These are phyloP conservation scores for Yponomeuta plumbellus DNA, from an alignment of 2,888 invertebrate species.

Conservation along the genomic window DNA sequence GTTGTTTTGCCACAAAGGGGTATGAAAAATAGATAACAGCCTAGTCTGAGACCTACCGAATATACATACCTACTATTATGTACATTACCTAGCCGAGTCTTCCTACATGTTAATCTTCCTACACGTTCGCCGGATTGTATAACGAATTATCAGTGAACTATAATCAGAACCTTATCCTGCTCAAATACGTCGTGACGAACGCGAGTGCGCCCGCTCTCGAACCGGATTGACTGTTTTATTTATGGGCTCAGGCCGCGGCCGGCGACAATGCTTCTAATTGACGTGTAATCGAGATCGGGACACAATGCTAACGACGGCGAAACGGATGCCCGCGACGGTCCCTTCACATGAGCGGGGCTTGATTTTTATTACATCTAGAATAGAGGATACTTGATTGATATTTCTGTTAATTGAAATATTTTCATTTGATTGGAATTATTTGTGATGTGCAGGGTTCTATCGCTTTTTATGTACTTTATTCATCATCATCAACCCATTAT, in stretches of 20 bases:
- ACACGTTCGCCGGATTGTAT: no score
- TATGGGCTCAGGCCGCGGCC: conserved; percentile 35
- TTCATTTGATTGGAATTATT: no score
- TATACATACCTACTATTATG: no score
- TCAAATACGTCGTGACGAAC: background rate
- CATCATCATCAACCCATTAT: no score
- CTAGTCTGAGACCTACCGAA: no score
- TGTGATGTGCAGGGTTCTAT: no score
- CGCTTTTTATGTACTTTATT: no score
- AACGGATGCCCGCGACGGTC: background rate
- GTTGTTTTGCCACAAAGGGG: no score
- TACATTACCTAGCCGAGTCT: no score
- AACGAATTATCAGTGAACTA: no score
- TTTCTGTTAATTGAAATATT: background rate
- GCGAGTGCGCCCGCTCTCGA: conserved; percentile 22
- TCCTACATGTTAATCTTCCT: no score
- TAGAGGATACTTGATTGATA: background rate
- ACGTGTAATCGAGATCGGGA: conserved; percentile 58
- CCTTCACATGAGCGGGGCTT: background rate
- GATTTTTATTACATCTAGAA: background rate
- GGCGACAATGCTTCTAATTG: conserved; percentile 66
- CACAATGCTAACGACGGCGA: conserved; percentile 6
- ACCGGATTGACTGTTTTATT: conserved; percentile 51
- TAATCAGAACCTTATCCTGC: background rate
- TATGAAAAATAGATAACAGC: no score